Conservation (phyloP, 37 sponge, comb jelly and placozoan genomes). For the Theonella swinhoei region DNA sequence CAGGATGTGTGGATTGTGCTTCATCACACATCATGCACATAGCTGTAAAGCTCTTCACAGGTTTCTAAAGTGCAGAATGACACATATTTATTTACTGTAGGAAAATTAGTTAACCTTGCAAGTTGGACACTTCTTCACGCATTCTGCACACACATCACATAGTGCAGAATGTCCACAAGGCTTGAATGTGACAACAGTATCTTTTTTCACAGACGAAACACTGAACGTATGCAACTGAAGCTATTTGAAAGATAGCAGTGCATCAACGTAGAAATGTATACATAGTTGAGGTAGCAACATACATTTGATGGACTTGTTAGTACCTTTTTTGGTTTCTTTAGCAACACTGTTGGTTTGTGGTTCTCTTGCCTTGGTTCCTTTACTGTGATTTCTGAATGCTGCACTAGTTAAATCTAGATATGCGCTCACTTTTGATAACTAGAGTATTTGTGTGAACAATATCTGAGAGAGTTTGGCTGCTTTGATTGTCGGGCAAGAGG, state of each 20-base stretch:
- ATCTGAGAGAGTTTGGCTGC: constrained; percentile 9
- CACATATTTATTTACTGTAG: constrained; percentile 3
- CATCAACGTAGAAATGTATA: neutral
- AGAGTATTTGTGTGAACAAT: neutral
- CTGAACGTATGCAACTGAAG: neutral
- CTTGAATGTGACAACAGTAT: constrained; percentile 1
- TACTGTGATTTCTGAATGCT: neutral
- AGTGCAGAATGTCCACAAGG: constrained; percentile 7
- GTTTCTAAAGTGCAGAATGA: neutral
- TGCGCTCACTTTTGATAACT: neutral
- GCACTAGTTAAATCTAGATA: neutral
- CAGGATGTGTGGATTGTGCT: neutral
- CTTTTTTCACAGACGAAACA: constrained; percentile 14
- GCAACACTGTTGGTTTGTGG: neutral
- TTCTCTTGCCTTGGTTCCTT: too few relatives aligned
- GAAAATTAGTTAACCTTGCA: neutral
- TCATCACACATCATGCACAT: neutral
- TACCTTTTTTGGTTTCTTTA: neutral
- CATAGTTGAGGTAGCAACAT: too few relatives aligned
- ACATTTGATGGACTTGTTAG: constrained; percentile 12
- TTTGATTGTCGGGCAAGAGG: too few relatives aligned
- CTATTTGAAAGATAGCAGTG: neutral
- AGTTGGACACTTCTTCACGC: neutral
- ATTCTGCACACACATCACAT: constrained; percentile 13
- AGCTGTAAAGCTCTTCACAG: constrained; percentile 9